Evolutionary conservation across 1,140 invertebrate species (phyloP).

Genomic region (Calliphora vicina): DNA sequence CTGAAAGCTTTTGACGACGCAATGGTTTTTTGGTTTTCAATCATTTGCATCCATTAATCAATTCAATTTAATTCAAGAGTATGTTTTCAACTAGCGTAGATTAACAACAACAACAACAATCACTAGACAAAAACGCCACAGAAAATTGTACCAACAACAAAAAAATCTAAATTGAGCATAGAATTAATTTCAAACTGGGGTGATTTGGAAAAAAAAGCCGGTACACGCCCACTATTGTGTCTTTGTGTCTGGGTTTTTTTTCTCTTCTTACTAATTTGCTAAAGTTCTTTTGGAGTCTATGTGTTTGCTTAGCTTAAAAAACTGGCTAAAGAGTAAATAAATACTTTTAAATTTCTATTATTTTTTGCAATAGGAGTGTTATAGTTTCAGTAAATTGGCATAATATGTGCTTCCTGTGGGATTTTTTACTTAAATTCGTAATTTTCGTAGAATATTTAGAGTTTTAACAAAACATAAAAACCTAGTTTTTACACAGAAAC

Average conservation of each 20-base stretch:
- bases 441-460: no score
- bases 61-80: slow-evolving; percentile 35
- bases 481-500: no score
- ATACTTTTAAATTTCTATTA: no score
- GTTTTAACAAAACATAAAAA: no score
- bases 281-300: not conserved
- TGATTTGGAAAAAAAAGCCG: not conserved
- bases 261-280: not conserved
- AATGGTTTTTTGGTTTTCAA: slow-evolving; percentile 21
- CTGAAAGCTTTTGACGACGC: not conserved
- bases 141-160: no score
- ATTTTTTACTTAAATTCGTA: no score
- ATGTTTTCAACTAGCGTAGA: not conserved
- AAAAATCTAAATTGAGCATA: not conserved
- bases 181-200: not conserved
- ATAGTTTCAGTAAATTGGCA: no score
- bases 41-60: slow-evolving; percentile 38
- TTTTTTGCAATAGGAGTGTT: no score
- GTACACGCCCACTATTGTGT: not conserved
- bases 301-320: no score
- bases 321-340: no score
- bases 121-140: not conserved
- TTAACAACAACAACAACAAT: not conserved
- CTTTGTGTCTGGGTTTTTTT: slow-evolving; percentile 1
- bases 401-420: no score